These are phyloP conservation scores for Gymnodraco acuticeps DNA, from an alignment of 2,797 vertebrate species.

Conservation along the genomic window DNA sequence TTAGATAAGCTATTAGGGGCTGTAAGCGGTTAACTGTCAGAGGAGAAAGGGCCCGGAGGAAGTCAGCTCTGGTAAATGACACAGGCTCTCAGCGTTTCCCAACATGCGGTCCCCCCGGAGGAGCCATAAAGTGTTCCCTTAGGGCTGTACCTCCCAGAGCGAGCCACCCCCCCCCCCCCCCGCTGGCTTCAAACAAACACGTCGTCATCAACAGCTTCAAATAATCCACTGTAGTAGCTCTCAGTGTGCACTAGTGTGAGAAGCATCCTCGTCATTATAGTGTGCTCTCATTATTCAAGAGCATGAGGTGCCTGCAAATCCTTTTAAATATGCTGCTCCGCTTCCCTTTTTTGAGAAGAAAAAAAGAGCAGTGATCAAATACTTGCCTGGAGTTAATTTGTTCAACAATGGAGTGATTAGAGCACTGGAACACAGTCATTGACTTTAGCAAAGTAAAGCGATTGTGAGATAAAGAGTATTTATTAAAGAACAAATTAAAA, in stretches of 20 bases:
- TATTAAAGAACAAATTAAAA: background rate
- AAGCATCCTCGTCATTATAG: slow-evolving; percentile 44
- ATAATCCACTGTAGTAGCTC: slow-evolving; percentile 36
- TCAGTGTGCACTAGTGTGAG: slow-evolving; percentile 32
- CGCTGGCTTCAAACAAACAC: slow-evolving; percentile 64
- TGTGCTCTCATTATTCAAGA: slow-evolving; percentile 54
- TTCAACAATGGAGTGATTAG: slow-evolving; percentile 27
- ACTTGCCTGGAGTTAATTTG: slow-evolving; percentile 28
- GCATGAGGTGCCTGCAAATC: slow-evolving; percentile 36
- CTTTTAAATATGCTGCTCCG: slow-evolving; percentile 36
- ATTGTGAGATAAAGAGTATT: slow-evolving; percentile 3
- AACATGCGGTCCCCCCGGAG: slow-evolving; percentile 62
- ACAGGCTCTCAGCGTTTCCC: slow-evolving; percentile 48
- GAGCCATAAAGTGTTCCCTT: slow-evolving; percentile 60
- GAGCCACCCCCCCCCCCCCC: slow-evolving; percentile 42
- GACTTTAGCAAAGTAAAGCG: slow-evolving; percentile 7
- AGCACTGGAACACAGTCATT: slow-evolving; percentile 2
- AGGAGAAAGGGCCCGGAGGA: slow-evolving; percentile 42
- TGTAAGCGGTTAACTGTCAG: slow-evolving; percentile 42
- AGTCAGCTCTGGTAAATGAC: slow-evolving; percentile 58
- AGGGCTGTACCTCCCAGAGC: slow-evolving; percentile 49
- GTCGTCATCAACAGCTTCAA: slow-evolving; percentile 41
- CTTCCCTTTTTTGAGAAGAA: slow-evolving; percentile 16
- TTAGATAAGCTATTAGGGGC: slow-evolving; percentile 9
- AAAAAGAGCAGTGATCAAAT: slow-evolving; percentile 21